Conservation (phyloP, 1,140 invertebrate genomes). For the Danaus melanippus region DNA sequence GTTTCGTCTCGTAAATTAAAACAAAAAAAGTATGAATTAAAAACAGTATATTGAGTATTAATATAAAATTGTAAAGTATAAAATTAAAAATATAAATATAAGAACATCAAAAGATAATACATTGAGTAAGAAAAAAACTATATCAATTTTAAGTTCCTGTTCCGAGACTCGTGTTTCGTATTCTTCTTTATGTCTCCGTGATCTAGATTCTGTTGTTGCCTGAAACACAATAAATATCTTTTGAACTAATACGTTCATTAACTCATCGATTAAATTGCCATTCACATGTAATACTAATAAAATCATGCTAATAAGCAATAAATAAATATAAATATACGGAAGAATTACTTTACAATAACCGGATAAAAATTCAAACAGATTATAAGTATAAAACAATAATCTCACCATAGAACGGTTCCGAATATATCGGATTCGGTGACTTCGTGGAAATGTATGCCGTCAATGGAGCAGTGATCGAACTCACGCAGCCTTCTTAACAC, state of each 20-base stretch:
- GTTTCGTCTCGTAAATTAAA: too few relatives aligned
- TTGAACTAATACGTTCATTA: not conserved
- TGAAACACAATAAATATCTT: constrained; percentile 14
- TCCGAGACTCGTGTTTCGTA: constrained; percentile 16
- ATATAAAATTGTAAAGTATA: constrained; percentile 11
- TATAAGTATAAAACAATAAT: too few relatives aligned
- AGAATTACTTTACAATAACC: too few relatives aligned
- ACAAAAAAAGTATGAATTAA: constrained; percentile 11
- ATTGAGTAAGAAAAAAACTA: not conserved
- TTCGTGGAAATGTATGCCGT: constrained; percentile 58
- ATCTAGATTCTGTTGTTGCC: constrained; percentile 29
- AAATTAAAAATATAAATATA: constrained; percentile 13
- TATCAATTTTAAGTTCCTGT: constrained; percentile 13
- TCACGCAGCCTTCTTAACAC: constrained; percentile 54
- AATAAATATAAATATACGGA: too few relatives aligned
- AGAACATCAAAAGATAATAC: not conserved
- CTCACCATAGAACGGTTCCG: constrained; percentile 43
- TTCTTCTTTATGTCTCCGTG: constrained; percentile 29
- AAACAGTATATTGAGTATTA: constrained; percentile 14
- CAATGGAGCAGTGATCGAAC: constrained; percentile 42
- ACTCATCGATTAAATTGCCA: not conserved
- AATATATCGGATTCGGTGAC: constrained; percentile 60
- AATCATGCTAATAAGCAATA: constrained; percentile 1
- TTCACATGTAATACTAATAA: not conserved
- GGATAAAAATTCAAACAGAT: too few relatives aligned